Evolutionary conservation across 2,888 invertebrate genomes (phyloP), one percentile per base, ranked within the genome.

Genomic region (Andrena marginata): DNA sequence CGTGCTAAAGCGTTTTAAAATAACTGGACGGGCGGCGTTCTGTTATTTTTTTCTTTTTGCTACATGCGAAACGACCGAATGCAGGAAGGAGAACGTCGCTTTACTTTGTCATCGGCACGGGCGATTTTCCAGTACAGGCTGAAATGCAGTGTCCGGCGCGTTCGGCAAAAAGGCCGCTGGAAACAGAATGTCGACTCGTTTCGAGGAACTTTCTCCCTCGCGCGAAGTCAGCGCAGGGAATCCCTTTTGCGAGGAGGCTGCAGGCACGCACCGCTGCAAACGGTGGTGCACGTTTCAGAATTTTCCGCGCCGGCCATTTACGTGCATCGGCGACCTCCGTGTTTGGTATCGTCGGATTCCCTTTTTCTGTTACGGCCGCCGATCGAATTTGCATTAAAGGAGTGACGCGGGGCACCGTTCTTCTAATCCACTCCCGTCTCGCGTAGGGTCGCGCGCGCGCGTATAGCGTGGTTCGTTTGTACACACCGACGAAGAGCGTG

Each of bases 341-440:
- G 79, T 84, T 79, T 84, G 84, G 84, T 82, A 84, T 83, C 69
- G 71, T 42, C 78, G 70, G 69, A 56, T 56, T 74, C 63, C 74
- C 63, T 83, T 83, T 83, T 83, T 83, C 83, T 42, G 67, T 71
- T 63, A 48, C 70, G 33, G 56, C 8, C 65, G 16, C 71, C 51
- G 48, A 64, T 69, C 60, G 68, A 76, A 84, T 84, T 84, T 84
- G 84, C 84, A 84, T 84, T 74, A 79, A 79, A 79, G 75, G 71
- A 84, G 75, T 72, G 84, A 82, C 82, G 71, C 81, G 74, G 3
- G 56, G 70, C 31, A n/a, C 74, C 29, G 68, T 72, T 62, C 68
- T 80, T 82, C 82, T 76, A 82, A 82, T 73, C 72, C 77, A 77
- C 69, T 82, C 54, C 42, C 68, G 48, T 77, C 77, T 82, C 68